Evolutionary conservation across 2,113 vertebrate species (phyloP).

Genomic region (Hippopotamus amphibius): DNA sequence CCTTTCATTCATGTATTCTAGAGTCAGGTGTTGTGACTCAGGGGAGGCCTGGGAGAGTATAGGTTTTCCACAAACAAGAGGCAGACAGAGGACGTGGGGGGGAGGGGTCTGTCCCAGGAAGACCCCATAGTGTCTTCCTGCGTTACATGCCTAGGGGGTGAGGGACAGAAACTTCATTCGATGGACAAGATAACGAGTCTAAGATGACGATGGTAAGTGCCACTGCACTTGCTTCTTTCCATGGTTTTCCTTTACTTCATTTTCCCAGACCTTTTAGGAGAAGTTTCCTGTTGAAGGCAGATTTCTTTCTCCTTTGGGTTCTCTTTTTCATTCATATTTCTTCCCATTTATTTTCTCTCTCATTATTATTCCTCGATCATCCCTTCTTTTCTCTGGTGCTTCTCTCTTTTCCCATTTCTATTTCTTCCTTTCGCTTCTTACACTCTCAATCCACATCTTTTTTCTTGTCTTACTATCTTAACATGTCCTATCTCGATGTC

Average conservation of each 20-base stretch:
- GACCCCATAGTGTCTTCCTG: background rate
- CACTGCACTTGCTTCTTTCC: background rate
- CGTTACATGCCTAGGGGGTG: background rate
- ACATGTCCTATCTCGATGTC: background rate
- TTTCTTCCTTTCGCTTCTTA: background rate
- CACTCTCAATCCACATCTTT: background rate
- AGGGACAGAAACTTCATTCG: background rate
- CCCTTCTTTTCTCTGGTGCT: background rate
- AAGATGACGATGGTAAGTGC: background rate
- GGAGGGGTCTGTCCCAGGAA: background rate
- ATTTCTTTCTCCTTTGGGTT: background rate
- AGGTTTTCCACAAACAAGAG: background rate
- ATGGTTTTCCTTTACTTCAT: background rate
- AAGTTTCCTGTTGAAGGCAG: background rate
- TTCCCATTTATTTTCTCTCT: background rate
- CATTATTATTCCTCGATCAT: background rate
- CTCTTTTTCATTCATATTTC: background rate
- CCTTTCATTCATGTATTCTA: background rate
- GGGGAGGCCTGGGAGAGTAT: background rate
- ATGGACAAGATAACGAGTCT: background rate
- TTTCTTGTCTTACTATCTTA: background rate
- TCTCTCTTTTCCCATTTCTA: background rate
- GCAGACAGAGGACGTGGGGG: background rate
- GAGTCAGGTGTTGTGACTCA: background rate
- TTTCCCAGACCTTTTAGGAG: background rate